Base-by-base conservation (phyloP, 2,888 invertebrate species). In the Pardosa pseudoannulata region DNA sequence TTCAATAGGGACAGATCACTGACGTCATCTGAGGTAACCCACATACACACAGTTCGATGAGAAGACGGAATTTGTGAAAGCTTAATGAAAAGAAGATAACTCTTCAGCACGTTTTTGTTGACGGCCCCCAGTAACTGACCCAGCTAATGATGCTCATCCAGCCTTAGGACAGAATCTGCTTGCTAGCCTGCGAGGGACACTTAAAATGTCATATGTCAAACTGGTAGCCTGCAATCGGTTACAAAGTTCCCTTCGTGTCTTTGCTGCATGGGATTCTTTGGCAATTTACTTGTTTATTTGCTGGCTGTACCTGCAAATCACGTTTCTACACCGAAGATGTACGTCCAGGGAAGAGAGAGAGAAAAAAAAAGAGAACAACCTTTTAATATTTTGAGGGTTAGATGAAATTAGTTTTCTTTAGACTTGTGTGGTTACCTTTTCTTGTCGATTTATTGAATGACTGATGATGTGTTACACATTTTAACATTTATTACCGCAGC, bases 151-250 rank as follows among this genome's bases (percentile, higher is more conserved):
- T 19, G 2, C 41, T 46, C 27, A 16, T n/a, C n/a, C n/a, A 46
- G 50, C 72, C 72, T 29, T 27, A 31, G 32, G 50, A 23, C 23
- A 13, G 11, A 19, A 31, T 31, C 50, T 31, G 50, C 56, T 72
- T 50, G 19, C 16, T 56, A 28, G 72, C 72, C 56, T 56, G 72
- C 72, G 41, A 56, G 72, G 50, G 56, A 32, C 72, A 72, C 56
- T 72, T 72, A 72, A 72, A 56, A 72, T 72, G 72, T 72, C 50
- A 72, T 72, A 46, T 72, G 72, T 72, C 72, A 72, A 72, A 72
- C 56, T 72, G 72, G 56, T 72, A 56, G 50, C 46, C 19, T 72
- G 32, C 29, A 46, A 72, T 23, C 31, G 29, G 71, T 72, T 72
- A 72, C 72, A 72, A 72, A 72, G 72, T 72, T 72, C 72, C 19